Base-by-base conservation (phyloP, 2,113 vertebrate genomes). In the Callipepla squamata region DNA sequence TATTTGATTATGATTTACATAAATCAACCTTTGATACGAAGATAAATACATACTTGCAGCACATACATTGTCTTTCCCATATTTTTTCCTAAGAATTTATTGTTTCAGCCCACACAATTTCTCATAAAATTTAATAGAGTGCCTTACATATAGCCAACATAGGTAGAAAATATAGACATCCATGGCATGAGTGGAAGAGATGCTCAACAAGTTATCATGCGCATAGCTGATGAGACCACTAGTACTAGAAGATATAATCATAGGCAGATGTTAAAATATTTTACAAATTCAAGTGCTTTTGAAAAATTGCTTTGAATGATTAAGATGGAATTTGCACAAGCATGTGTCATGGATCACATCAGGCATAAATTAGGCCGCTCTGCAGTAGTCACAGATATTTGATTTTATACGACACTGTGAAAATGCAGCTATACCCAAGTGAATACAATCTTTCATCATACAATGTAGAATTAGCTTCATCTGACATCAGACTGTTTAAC, bases 251-350 rank as follows among this genome's bases (percentile, higher is more conserved):
- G 15, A 62, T 80, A 36, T 70, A 79, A 85, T 62, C 65, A 45
- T 6, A 77, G 48, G 44, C 67, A 87, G 63, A 80, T 70, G 68
- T 55, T 55, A 89, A 69, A 36, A 36, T 83, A 51, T 77, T 92
- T 95, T 69, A 87, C 47, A 17, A 32, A 40, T 34, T 9, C 8
- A 77, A 81, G 80, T 0, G 0, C 14, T 66, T 89, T 77, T 82
- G 59, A 92, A 89, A 93, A 74, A 67, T 73, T 55, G n/a, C 25
- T 87, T 87, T 44, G 20, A 36, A 11, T 85, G 63, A 85, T 87
- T 93, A 57, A 25, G 63, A 40, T 85, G 50, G 63, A 93, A 87
- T 82, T 92, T 85, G 42, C 0, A 0, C 28, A 85, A 74, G 11
- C 23, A 7, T 55, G 63, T 2, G 0, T 89, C 85, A 83, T 0